Conservation (phyloP, 2,888 invertebrate species). For the Macaria liturata region DNA sequence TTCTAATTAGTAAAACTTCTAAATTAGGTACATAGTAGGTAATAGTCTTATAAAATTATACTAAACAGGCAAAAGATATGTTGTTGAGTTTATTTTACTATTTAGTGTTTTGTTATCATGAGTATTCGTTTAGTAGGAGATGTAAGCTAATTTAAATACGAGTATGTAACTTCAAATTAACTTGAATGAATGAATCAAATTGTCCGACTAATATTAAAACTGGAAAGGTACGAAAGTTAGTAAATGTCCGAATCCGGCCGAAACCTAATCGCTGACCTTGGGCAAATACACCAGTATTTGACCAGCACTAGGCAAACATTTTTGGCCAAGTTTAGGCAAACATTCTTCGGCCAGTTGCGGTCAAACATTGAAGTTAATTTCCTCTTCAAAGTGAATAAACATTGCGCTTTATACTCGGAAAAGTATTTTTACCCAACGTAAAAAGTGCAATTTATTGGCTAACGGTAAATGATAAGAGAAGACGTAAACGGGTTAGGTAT, state of each 20-base stretch:
- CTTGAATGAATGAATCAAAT: no score
- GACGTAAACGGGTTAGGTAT: conserved; percentile 21
- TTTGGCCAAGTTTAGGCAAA: conserved; percentile 27
- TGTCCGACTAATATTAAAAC: conserved; percentile 16
- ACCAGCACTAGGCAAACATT: conserved; percentile 25
- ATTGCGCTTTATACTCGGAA: background rate
- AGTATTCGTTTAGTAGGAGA: no score
- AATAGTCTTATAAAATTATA: no score
- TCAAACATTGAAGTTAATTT: conserved; percentile 7
- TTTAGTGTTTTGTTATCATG: no score
- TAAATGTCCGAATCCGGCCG: conserved; percentile 9
- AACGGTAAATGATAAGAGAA: conserved; percentile 20
- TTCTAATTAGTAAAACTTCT: no score
- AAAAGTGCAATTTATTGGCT: conserved; percentile 6
- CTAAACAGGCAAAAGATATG: no score
- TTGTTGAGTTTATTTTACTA: no score
- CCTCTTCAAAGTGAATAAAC: background rate
- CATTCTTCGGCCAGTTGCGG: conserved; percentile 6
- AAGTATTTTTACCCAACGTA: background rate
- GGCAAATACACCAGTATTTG: conserved; percentile 34
- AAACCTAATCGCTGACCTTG: conserved; percentile 11
- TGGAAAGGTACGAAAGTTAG: conserved; percentile 15
- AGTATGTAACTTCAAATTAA: no score
- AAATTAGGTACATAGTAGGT: no score
- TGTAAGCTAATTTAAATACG: no score